Percentiles rank a stretch among this genome's conserved stretches.
phyloP scores from a whole-genome alignment of 2,113 vertebrate species.

The Trochalopteron elliotii region DNA sequence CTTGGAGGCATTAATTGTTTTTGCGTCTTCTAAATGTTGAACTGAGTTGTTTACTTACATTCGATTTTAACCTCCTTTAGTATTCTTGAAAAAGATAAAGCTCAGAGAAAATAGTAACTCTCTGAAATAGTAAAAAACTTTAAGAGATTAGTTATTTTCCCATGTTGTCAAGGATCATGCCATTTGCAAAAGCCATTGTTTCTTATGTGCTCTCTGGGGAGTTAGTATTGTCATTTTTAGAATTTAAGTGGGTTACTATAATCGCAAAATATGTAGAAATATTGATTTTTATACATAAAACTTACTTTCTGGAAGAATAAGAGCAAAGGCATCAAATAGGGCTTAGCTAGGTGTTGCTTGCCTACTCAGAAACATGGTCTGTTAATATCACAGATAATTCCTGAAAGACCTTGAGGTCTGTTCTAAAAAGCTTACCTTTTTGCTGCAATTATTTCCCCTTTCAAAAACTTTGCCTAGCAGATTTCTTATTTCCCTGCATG shows the following conservation, averaged over 20 bases:
- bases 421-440: neutral
- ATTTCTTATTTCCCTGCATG: neutral
- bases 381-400: neutral
- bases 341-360: neutral
- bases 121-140: neutral
- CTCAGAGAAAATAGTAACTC: neutral
- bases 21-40: neutral
- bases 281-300: neutral
- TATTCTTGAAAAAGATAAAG: neutral
- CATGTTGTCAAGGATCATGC: neutral
- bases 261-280: neutral
- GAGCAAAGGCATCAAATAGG: neutral
- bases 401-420: neutral
- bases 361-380: neutral
- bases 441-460: neutral
- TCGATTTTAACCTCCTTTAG: neutral
- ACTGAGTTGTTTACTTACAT: neutral
- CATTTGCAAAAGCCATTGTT: neutral
- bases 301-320: neutral
- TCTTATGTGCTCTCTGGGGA: neutral
- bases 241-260: neutral
- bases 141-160: neutral
- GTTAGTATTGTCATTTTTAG: neutral
- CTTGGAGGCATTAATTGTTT: neutral
- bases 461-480: neutral